phyloP scores from a whole-genome alignment of 2,797 vertebrate genomes.

The Falco naumanni region DNA sequence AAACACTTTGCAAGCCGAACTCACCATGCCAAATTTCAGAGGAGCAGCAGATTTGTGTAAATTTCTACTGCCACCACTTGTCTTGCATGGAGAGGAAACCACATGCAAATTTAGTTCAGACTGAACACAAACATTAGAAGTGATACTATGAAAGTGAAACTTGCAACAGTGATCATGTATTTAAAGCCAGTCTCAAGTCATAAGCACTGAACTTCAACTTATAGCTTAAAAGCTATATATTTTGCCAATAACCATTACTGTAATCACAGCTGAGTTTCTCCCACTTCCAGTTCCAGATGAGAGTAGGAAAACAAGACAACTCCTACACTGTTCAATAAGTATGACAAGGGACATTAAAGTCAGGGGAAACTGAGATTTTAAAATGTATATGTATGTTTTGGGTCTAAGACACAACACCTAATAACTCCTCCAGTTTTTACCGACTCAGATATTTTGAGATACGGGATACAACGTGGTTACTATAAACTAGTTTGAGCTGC shows the following conservation, averaged over 20 bases:
- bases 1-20: accelerated
- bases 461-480: background rate
- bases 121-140: background rate
- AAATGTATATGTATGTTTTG: background rate
- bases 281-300: background rate
- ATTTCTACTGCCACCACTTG: background rate
- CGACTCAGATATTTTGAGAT: background rate
- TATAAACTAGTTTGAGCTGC: background rate
- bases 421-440: background rate
- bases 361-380: background rate
- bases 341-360: background rate
- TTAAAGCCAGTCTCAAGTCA: background rate
- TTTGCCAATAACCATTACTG: background rate
- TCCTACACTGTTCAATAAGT: background rate
- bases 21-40: background rate
- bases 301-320: background rate
- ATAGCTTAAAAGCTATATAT: background rate
- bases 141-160: background rate
- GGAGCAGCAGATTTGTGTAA: background rate
- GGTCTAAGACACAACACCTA: background rate
- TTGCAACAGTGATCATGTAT: background rate
- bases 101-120: background rate
- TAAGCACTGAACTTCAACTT: background rate
- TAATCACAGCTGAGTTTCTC: background rate
- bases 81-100: background rate